Percentiles rank a stretch among this genome's conserved stretches.
phyloP scores from a whole-genome alignment of 2,113 vertebrate genomes.

The Reinhardtius hippoglossoides region DNA sequence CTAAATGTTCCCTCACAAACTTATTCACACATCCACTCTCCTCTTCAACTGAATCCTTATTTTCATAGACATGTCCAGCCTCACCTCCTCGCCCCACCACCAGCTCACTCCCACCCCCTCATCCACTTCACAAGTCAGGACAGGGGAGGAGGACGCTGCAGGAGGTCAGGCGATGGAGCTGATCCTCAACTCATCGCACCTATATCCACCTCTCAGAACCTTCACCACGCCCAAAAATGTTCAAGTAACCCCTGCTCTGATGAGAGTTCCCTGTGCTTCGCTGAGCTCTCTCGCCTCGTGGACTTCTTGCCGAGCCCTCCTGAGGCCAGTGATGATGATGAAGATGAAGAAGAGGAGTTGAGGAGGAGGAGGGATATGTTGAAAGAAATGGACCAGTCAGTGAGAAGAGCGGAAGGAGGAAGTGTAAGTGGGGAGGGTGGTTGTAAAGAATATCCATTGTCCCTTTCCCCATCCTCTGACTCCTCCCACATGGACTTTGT shows the following conservation, averaged over 20 bases:
- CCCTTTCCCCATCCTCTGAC: constrained; percentile 36
- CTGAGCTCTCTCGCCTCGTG: constrained; percentile 80
- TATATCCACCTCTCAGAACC: constrained; percentile 1
- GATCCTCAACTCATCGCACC: constrained; percentile 44
- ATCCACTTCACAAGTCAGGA: constrained; percentile 30
- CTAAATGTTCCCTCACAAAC: constrained; percentile 50
- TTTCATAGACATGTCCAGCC: constrained; percentile 19
- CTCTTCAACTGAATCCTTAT: constrained; percentile 45
- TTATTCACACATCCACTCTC: neutral
- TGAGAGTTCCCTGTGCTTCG: constrained; percentile 81
- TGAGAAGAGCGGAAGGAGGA: constrained; percentile 39
- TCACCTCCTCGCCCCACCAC: constrained; percentile 66
- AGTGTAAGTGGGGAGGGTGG: neutral
- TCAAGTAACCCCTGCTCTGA: constrained; percentile 40
- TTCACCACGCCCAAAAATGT: constrained; percentile 11
- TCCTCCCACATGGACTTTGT: constrained; percentile 65
- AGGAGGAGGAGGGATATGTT: constrained; percentile 47
- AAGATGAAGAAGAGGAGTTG: constrained; percentile 47
- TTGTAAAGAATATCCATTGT: neutral
- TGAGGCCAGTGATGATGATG: constrained; percentile 74
- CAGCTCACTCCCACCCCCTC: constrained; percentile 66
- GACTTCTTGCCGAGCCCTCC: constrained; percentile 76
- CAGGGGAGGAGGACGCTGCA: neutral
- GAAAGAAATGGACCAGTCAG: constrained; percentile 25
- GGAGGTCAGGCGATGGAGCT: constrained; percentile 54